Base-by-base conservation (phyloP, 2,113 vertebrate genomes). In the Lasiurus borealis region DNA sequence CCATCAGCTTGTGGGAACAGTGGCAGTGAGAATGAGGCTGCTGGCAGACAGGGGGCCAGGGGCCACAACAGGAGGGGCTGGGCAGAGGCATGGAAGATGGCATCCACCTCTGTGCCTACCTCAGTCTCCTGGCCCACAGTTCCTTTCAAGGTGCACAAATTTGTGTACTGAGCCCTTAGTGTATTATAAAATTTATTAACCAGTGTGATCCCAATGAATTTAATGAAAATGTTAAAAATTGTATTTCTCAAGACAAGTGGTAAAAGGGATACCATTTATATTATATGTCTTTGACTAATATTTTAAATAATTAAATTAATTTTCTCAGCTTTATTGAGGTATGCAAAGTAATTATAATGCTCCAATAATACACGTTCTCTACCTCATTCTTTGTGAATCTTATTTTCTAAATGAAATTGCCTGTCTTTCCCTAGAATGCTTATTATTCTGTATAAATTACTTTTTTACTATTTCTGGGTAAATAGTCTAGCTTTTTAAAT, bases 281-380 rank as follows among this genome's bases (percentile, higher is more conserved):
- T 66, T 25, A 54, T n/a, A 21, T 59, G 25, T 19, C 9, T 36
- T 76, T 75, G 2, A 66, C 8, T 50, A 62, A 29, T 57, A 59
- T 34, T 48, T 57, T 50, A 85, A 92, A 57, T 50, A 36, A 48
- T 31, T 4, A 25, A 6, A 2, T 5, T 44, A 75, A 5, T 27
- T 8, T 88, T 44, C 29, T 78, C 25, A 68, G 25, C 5, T 90
- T 52, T 52, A 52, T 40, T 78, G 75, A 80, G 46, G 15, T 40
- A 4, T 15, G 8, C 52, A n/a, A 8, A 23, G 19, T 23, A 46
- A 7, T 5, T 1, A 6, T 2, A 14, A 36, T n/a, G 3, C n/a
- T 72, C 23, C 15, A 59, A 8, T 6, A 7, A 15, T 11, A 31
- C 19, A 16, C 12, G 0, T 7, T n/a, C 5, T 81, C 5, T 12